phyloP scores from a whole-genome alignment of 2,888 invertebrate genomes.

The Morpho deidamia region DNA sequence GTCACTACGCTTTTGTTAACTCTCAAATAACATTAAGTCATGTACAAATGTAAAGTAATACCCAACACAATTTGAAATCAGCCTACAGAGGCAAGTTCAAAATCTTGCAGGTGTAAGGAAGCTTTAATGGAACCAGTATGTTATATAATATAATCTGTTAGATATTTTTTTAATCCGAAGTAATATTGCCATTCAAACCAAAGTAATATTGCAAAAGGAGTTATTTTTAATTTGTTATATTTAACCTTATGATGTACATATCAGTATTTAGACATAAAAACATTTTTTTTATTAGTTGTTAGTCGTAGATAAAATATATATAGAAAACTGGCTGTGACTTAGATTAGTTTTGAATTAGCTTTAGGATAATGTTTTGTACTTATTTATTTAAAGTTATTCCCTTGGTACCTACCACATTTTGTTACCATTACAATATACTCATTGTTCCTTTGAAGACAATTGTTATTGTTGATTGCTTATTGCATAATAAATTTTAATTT shows the following conservation, averaged over 20 bases:
- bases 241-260: constrained; percentile 11
- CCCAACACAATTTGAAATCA: too few relatives aligned
- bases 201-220: constrained; percentile 19
- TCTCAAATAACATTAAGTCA: too few relatives aligned
- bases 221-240: neutral
- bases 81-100: too few relatives aligned
- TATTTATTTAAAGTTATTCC: constrained; percentile 7
- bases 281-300: constrained; percentile 1
- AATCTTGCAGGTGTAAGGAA: too few relatives aligned
- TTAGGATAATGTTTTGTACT: constrained; percentile 4
- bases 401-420: neutral
- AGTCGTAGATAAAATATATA: neutral
- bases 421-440: constrained; percentile 8
- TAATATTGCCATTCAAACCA: constrained; percentile 24
- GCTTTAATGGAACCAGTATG: too few relatives aligned
- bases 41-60: too few relatives aligned
- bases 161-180: constrained; percentile 1
- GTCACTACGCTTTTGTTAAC: too few relatives aligned
- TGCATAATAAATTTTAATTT: neutral
- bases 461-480: neutral
- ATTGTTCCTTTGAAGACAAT: neutral
- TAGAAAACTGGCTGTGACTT: constrained; percentile 29
- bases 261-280: constrained; percentile 25
- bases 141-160: neutral
- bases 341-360: constrained; percentile 9